These are phyloP conservation scores for Sarcophaga rosellei DNA, from an alignment of 2,888 invertebrate genomes.

Conservation along the genomic window DNA sequence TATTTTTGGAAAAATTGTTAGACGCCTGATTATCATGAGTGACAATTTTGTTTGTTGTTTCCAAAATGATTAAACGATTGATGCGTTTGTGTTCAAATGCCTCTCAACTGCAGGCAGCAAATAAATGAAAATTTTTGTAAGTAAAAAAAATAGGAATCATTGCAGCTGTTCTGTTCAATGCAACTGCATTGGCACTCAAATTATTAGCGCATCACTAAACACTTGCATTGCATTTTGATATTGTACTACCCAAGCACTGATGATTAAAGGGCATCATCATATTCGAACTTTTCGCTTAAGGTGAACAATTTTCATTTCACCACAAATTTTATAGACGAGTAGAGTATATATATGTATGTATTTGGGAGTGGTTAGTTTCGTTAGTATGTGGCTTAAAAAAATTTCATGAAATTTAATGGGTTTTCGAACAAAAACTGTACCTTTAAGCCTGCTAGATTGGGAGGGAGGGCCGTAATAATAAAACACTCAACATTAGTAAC, in stretches of 20 bases:
- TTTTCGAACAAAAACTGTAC: too few relatives aligned
- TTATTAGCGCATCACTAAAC: constrained; percentile 51
- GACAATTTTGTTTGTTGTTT: constrained; percentile 53
- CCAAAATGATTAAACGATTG: constrained; percentile 52
- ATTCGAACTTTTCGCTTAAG: constrained; percentile 49
- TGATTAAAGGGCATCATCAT: constrained; percentile 55
- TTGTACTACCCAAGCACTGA: constrained; percentile 1
- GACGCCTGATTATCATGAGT: constrained; percentile 42
- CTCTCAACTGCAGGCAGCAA: constrained; percentile 3
- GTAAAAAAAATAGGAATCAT: constrained; percentile 32
- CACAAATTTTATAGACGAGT: not conserved
- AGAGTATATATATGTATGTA: too few relatives aligned
- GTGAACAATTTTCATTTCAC: constrained; percentile 12
- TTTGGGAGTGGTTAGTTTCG: too few relatives aligned
- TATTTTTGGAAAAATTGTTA: constrained; percentile 38
- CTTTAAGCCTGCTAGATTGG: too few relatives aligned
- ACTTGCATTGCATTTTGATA: constrained; percentile 30
- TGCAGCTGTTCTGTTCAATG: constrained; percentile 58
- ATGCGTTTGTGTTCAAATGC: constrained; percentile 17
- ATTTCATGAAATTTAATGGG: too few relatives aligned
- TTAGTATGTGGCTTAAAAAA: too few relatives aligned
- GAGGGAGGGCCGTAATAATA: too few relatives aligned
- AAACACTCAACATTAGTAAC: too few relatives aligned
- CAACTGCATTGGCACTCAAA: constrained; percentile 36
- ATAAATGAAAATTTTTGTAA: constrained; percentile 21